Evolutionary conservation across 2,888 invertebrate species (phyloP), one percentile per base, ranked within the genome.

Genomic region (Cephalotes varians): DNA sequence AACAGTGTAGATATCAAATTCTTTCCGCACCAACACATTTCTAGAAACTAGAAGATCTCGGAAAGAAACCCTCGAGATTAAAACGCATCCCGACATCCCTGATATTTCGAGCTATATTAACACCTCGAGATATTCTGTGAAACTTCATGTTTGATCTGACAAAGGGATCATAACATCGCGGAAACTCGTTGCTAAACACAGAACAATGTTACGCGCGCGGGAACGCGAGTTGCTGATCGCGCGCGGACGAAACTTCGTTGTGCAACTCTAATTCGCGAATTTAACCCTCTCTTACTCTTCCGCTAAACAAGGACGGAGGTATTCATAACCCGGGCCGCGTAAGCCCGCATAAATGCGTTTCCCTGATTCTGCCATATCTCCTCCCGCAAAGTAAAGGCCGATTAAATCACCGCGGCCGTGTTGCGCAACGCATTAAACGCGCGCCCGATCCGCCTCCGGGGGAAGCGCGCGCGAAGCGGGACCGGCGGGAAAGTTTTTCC

Each of bases 371-470:
- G 31, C 54, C 54, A 65, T 54, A 77, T 77, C 56, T 18, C 31
- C 56, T n/a, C 31, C 44, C 69, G 69, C 56, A 58, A 77, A 67
- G 69, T 69, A 69, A n/a, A 79, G 69, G 34, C 69, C 56, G 77
- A 79, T 79, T 79, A 79, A 69, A 79, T 69, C 44, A 77, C 56
- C 44, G 77, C 69, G 77, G 69, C 49, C 62, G 74, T 51, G 62
- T 74, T 74, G 56, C 44, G 69, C 56, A 47, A 79, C 54, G 77
- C 69, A 56, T 79, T 79, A 69, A 77, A 54, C 51, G 28, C 51
- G 15, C 65, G 15, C 44, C 60, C 64, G 25, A 40, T 25, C 40
- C 15, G 40, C 40, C 21, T 25, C 21, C 40, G 15, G 62, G 60
- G 25, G 40, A 31, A 12, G n/a, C 15, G 40, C 44, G 44, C 28